Evolutionary conservation across 2,797 vertebrate species (phyloP).

Genomic region (Xerus rutilus): DNA sequence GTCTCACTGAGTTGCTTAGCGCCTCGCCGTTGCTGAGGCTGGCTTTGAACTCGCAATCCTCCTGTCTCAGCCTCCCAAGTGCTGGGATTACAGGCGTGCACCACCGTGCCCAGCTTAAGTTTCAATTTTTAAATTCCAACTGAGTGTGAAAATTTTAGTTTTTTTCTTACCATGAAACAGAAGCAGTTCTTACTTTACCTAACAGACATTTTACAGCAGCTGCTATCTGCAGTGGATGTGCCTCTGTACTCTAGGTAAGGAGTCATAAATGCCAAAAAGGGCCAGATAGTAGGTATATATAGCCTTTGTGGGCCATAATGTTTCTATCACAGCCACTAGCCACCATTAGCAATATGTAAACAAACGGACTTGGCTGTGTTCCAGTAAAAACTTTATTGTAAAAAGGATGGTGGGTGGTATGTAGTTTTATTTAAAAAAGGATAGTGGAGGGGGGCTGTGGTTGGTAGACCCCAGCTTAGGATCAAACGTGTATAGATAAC

Average conservation of each 20-base stretch:
- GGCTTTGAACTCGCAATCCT: no score
- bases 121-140: not conserved
- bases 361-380: not conserved
- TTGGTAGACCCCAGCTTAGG: not conserved
- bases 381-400: not conserved
- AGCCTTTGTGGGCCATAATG: not conserved
- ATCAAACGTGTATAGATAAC: not conserved
- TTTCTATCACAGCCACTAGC: not conserved
- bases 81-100: no score
- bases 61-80: no score
- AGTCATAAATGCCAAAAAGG: not conserved
- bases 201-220: no score
- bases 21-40: no score
- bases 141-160: not conserved
- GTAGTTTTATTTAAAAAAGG: not conserved
- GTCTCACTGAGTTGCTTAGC: no score
- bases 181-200: not conserved
- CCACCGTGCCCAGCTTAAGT: not conserved
- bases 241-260: not conserved
- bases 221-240: not conserved
- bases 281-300: not conserved
- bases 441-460: not conserved
- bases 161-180: not conserved
- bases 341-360: not conserved
- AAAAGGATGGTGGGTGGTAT: no score